These are phyloP conservation scores for Reticulitermes speratus DNA, from an alignment of 1,140 invertebrate genomes.

Conservation along the genomic window DNA sequence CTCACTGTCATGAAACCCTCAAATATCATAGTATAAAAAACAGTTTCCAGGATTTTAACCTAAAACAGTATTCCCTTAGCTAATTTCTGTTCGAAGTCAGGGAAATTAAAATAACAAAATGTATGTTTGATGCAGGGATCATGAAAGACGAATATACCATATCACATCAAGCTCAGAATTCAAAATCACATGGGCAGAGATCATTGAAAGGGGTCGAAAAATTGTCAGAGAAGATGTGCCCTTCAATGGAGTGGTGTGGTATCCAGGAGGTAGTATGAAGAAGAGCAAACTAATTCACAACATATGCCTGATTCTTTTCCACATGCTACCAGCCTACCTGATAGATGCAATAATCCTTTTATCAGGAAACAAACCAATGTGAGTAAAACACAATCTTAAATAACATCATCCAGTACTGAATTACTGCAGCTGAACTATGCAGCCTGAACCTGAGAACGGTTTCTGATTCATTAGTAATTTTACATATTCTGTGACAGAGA, in stretches of 20 bases:
- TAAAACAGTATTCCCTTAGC: too few species aligned
- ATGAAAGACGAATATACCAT: constrained; percentile 39
- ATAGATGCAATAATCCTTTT: constrained; percentile 73
- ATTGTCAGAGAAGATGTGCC: constrained; percentile 71
- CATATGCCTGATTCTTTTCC: constrained; percentile 78
- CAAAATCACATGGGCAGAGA: constrained; percentile 75
- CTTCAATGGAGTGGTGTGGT: constrained; percentile 79
- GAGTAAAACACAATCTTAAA: constrained; percentile 45
- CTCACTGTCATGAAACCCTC: too few species aligned
- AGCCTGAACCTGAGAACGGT: neutral
- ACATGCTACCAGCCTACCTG: constrained; percentile 80
- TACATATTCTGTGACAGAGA: too few species aligned
- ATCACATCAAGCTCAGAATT: constrained; percentile 55
- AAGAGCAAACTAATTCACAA: constrained; percentile 71
- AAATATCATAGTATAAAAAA: too few species aligned
- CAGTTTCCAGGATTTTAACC: too few species aligned
- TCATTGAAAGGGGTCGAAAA: constrained; percentile 78
- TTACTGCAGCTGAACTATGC: neutral
- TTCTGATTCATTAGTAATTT: neutral
- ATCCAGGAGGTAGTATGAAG: constrained; percentile 87
- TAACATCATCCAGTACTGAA: neutral
- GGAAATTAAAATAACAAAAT: neutral
- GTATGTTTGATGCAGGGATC: neutral
- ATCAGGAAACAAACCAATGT: constrained; percentile 81
- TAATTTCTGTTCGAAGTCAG: too few species aligned